Conservation (phyloP, 2,888 invertebrate species). For the Gnatocerus cornutus region DNA sequence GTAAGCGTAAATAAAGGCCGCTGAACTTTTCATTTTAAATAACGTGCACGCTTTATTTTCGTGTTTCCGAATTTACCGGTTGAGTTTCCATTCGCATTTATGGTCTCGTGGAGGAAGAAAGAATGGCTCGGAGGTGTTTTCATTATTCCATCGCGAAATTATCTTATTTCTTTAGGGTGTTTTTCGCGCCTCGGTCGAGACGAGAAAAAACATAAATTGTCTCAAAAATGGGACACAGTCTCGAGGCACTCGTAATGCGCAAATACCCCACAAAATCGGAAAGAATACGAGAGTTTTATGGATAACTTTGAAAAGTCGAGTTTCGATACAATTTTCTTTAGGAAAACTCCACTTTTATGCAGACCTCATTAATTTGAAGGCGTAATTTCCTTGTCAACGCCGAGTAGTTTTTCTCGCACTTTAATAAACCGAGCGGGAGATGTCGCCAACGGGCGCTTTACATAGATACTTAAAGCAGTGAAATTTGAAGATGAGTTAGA, state of each 20-base stretch:
- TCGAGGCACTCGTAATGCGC: slow-evolving; percentile 21
- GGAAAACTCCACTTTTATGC: not conserved
- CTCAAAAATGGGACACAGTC: slow-evolving; percentile 23
- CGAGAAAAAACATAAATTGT: slow-evolving; percentile 33
- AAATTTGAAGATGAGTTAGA: too few species aligned
- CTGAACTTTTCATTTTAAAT: slow-evolving; percentile 42
- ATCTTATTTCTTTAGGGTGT: slow-evolving; percentile 35
- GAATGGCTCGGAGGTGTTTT: slow-evolving; percentile 35
- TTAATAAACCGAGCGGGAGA: not conserved
- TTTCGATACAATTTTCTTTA: not conserved
- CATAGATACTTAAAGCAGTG: not conserved
- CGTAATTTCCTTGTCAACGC: slow-evolving; percentile 9
- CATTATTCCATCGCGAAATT: slow-evolving; percentile 40
- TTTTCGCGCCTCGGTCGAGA: slow-evolving; percentile 23
- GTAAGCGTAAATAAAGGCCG: slow-evolving; percentile 36
- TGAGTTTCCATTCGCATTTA: slow-evolving; percentile 36
- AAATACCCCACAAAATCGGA: slow-evolving; percentile 27
- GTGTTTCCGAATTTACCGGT: slow-evolving; percentile 36
- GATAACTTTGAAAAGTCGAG: not conserved
- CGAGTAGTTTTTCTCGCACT: not conserved
- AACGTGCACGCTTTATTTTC: slow-evolving; percentile 36
- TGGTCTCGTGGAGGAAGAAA: slow-evolving; percentile 9
- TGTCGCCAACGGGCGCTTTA: not conserved
- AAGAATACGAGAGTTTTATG: slow-evolving; percentile 3
- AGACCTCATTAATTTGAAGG: not conserved